Percentiles rank a stretch among this genome's conserved stretches.
Evolutionary conservation across 1,140 invertebrate genomes (phyloP).

Genomic region (Antheraea pernyi): DNA sequence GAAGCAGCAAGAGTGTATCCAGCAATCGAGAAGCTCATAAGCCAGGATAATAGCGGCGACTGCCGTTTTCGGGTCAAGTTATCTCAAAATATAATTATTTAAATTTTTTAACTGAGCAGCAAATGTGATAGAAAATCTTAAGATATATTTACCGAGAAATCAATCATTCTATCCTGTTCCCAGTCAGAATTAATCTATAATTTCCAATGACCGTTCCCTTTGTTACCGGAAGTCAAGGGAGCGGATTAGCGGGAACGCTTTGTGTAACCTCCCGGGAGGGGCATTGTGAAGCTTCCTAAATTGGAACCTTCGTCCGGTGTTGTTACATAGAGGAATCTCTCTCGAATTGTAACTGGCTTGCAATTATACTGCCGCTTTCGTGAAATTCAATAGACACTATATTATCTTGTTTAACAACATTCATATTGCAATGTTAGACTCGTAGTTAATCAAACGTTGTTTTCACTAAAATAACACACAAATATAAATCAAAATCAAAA

Average conservation of each 20-base stretch:
- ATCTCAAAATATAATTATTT: no score
- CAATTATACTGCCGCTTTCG: neutral
- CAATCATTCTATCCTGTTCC: neutral
- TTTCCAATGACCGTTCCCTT: neutral
- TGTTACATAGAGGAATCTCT: slow-evolving; percentile 1
- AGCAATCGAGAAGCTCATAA: no score
- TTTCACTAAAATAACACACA: no score
- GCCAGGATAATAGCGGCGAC: no score
- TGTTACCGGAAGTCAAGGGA: slow-evolving; percentile 1
- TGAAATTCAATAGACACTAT: neutral
- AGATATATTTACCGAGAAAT: neutral
- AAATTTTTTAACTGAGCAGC: no score
- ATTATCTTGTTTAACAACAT: neutral
- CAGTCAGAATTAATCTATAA: neutral
- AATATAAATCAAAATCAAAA: no score
- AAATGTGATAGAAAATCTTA: no score
- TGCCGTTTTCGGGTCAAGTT: no score
- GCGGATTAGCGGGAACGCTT: slow-evolving; percentile 2
- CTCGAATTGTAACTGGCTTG: neutral
- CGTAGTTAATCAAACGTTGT: no score
- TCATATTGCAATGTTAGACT: neutral
- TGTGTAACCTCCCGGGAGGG: neutral
- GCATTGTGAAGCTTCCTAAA: neutral
- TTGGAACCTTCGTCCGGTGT: neutral
- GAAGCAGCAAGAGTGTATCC: no score